phyloP scores from a whole-genome alignment of 2,888 invertebrate genomes.

The Callimorpha dominula region DNA sequence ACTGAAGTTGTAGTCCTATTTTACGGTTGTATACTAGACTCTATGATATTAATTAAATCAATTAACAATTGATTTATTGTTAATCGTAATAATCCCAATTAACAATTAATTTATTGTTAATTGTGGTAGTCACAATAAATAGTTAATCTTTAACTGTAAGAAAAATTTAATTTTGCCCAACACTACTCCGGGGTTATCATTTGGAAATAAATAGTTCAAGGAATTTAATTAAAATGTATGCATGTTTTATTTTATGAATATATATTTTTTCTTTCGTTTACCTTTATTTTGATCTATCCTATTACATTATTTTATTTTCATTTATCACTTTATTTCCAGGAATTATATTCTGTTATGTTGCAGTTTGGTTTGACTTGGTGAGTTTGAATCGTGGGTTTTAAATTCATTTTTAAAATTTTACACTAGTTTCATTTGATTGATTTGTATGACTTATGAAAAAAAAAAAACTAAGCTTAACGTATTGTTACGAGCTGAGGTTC shows the following conservation, averaged over 20 bases:
- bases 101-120: too few relatives aligned
- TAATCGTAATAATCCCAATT: too few relatives aligned
- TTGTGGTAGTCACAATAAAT: too few relatives aligned
- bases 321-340: constrained; percentile 14
- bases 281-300: not conserved
- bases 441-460: too few relatives aligned
- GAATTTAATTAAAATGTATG: not conserved
- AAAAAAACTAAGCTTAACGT: too few relatives aligned
- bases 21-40: too few relatives aligned
- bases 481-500: too few relatives aligned
- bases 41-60: too few relatives aligned
- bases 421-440: not conserved
- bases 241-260: not conserved
- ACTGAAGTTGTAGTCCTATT: too few relatives aligned
- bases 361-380: constrained; percentile 70
- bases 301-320: constrained; percentile 6
- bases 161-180: too few relatives aligned
- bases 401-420: constrained; percentile 1
- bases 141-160: too few relatives aligned
- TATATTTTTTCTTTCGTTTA: not conserved
- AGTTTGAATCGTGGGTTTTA: constrained; percentile 27
- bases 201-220: not conserved
- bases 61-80: too few relatives aligned
- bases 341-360: constrained; percentile 10
- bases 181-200: not conserved